Conservation (phyloP, 35 echinoderm and acorn worm species). For the Apostichopus parvimensis region DNA sequence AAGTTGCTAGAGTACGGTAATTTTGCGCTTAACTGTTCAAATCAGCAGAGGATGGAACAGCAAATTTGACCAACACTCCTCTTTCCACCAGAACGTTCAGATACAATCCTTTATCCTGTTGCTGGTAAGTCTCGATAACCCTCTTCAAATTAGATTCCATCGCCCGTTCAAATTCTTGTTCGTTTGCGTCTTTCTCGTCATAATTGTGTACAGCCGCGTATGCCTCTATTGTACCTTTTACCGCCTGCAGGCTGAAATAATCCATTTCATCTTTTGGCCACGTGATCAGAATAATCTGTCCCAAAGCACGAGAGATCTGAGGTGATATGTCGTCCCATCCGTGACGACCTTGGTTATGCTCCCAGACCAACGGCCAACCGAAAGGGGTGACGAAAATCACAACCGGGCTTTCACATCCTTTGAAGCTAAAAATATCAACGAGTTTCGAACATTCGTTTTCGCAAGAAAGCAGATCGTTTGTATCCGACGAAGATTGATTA, state of each 20-base stretch:
- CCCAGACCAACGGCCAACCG: constrained; percentile 64
- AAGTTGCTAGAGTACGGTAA: too few species aligned
- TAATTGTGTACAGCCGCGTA: constrained; percentile 6
- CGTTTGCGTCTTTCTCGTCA: not conserved
- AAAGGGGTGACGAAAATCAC: constrained; percentile 60
- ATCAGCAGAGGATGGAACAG: not conserved
- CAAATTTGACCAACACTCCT: constrained; percentile 50
- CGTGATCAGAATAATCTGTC: constrained; percentile 68
- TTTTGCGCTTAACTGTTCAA: too few species aligned
- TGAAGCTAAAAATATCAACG: constrained; percentile 75
- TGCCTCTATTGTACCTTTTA: constrained; percentile 51
- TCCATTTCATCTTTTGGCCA: constrained; percentile 70
- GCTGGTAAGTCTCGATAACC: constrained; percentile 51
- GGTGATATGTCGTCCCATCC: constrained; percentile 78
- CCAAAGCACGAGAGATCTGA: constrained; percentile 75
- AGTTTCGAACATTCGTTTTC: not conserved
- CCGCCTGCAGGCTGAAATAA: constrained; percentile 57
- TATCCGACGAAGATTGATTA: too few species aligned
- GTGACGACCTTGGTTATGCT: constrained; percentile 52
- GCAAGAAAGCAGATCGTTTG: not conserved
- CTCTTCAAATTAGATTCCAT: constrained; percentile 37
- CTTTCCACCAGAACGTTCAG: constrained; percentile 25
- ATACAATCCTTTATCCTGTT: constrained; percentile 25
- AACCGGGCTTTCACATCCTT: constrained; percentile 72
- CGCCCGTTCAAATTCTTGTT: constrained; percentile 22